Conservation (phyloP, 2,113 vertebrate genomes). For the Cinclus cinclus region DNA sequence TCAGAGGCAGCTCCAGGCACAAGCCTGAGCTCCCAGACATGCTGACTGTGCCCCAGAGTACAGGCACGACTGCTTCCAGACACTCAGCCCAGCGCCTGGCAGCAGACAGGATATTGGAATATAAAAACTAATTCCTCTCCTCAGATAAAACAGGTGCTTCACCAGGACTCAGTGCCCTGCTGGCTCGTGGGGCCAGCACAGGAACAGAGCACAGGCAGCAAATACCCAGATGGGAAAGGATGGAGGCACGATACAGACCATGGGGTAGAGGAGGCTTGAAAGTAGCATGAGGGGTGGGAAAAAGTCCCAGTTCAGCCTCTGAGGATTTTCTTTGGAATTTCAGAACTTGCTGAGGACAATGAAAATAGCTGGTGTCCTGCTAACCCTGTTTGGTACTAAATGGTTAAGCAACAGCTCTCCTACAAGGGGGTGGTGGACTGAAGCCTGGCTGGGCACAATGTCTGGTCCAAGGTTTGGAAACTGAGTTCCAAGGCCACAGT, state of each 20-base stretch:
- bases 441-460: not conserved
- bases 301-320: not conserved
- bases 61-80: not conserved
- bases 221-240: not conserved
- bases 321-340: not conserved
- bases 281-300: not conserved
- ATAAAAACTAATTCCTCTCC: not conserved
- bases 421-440: not conserved
- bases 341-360: not conserved
- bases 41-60: not conserved
- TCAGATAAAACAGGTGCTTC: not conserved
- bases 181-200: fast-evolving
- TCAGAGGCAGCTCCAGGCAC: not conserved
- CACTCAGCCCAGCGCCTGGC: fast-evolving
- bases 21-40: not conserved
- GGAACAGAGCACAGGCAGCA: not conserved
- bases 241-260: not conserved
- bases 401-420: not conserved
- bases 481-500: not conserved
- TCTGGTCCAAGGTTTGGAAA: not conserved
- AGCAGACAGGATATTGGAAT: not conserved
- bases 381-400: not conserved
- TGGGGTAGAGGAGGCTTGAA: not conserved
- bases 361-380: not conserved
- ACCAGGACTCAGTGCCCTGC: not conserved